Evolutionary conservation across 2,797 vertebrate species (phyloP), one percentile per base, ranked within the genome.

Genomic region (Microcaecilia unicolor): DNA sequence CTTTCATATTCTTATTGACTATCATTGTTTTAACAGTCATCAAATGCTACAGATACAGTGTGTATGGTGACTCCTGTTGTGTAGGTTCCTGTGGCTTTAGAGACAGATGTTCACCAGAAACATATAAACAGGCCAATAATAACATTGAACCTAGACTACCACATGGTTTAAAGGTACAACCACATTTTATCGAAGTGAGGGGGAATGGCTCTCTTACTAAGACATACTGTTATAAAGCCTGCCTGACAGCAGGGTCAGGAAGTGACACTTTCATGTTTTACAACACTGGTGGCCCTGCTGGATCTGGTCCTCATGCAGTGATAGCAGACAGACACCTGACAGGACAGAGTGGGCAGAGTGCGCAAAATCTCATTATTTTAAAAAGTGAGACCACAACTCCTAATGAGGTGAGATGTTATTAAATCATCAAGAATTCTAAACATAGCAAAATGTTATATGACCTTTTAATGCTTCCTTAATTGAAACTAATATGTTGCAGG

Each of bases 261-360:
- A 98, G 92, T 48, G 94, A 98, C 69, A 94, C 92, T 42, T 97
- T 98, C 70, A 98, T 98, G 92, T 97, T 97, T 85, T 97, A 98
- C 84, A 95, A 98, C 65, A 95, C 90, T 22, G 92, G 91, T 57
- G 81, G 83, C 28, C 91, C 91, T 5, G 61, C 72, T 43, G 80
- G 77, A 58, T 67, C 90, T 30, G 88, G 85, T 44, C 65, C 79
- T 35, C 87, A 89, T 63, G 91, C 89, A 54, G 84, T 88, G 72
- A 72, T 89, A 58, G 75, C 90, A 5, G 95, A 98, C 58, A 90
- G 92, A 59, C 90, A 93, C 67, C 86, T 92, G 68, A 94, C 88
- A 34, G 89, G 90, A 53, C 90, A 95, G 57, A 97, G 89, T 42
- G 86, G 90, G 40, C 91, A 92, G 62, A 92, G 86, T 71, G 59